These are phyloP conservation scores for Trachelus stipa DNA, from an alignment of 2,888 invertebrate genomes.

Conservation along the genomic window DNA sequence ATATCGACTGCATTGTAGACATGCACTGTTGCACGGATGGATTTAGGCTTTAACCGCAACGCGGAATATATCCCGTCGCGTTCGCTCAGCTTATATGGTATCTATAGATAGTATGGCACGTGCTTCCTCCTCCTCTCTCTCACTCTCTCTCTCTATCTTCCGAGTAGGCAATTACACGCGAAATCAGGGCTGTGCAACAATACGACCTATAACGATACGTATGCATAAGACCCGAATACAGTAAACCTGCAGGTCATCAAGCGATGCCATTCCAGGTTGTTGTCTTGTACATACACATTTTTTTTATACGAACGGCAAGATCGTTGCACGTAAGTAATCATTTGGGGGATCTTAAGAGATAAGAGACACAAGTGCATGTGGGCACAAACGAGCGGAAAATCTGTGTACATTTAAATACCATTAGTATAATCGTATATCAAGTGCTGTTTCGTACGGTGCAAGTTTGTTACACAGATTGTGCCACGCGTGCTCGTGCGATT, in stretches of 20 bases:
- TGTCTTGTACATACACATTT: background rate
- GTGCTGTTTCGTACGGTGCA: background rate
- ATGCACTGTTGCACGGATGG: slow-evolving; percentile 17
- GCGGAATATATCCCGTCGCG: background rate
- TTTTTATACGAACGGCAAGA: background rate
- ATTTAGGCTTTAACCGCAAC: slow-evolving; percentile 27
- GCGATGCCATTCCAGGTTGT: background rate
- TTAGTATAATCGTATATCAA: background rate
- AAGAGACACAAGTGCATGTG: background rate
- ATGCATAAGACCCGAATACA: background rate
- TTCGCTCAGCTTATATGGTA: background rate
- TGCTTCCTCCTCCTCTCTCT: slow-evolving; percentile 4
- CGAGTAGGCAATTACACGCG: slow-evolving; percentile 32
- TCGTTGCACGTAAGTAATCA: background rate
- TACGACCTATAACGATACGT: background rate
- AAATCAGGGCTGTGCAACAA: slow-evolving; percentile 14
- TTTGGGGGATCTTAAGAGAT: background rate
- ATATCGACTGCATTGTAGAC: slow-evolving; percentile 27
- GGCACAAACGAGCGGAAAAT: no score
- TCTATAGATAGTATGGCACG: slow-evolving; percentile 4
- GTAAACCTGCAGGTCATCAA: background rate
- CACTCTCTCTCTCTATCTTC: background rate
- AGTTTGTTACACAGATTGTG: background rate
- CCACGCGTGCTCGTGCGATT: background rate
- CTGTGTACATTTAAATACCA: background rate